Conservation (phyloP, 2,888 invertebrate genomes). For the Xestobium rufovillosum region DNA sequence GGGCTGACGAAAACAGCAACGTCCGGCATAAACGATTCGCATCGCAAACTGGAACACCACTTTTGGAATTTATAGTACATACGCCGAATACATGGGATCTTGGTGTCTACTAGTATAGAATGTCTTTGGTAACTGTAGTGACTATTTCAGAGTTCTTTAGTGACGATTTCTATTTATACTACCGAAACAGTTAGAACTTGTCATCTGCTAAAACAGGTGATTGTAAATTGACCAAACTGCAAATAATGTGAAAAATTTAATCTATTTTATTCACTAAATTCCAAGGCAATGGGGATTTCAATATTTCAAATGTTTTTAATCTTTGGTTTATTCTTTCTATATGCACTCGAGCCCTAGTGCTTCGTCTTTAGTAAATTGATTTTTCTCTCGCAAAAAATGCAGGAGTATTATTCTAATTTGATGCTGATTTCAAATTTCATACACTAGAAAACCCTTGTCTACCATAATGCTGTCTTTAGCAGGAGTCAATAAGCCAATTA, state of each 20-base stretch:
- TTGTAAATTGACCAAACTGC: constrained; percentile 7
- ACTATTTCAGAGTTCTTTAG: too few relatives aligned
- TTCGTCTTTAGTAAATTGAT: constrained; percentile 9
- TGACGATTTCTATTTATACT: too few relatives aligned
- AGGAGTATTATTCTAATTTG: neutral
- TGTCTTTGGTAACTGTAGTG: too few relatives aligned
- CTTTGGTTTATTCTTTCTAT: constrained; percentile 10
- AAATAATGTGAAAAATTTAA: constrained; percentile 6
- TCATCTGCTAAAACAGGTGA: too few relatives aligned
- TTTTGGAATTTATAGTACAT: too few relatives aligned
- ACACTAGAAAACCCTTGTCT: constrained; percentile 1
- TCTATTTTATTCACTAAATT: neutral
- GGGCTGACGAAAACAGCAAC: too few relatives aligned
- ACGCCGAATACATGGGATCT: too few relatives aligned
- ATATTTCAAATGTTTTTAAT: constrained; percentile 9
- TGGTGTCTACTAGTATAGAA: too few relatives aligned
- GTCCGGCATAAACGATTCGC: too few relatives aligned
- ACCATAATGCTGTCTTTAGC: neutral
- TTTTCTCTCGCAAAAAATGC: constrained; percentile 1
- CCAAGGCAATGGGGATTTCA: constrained; percentile 2
- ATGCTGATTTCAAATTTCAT: neutral
- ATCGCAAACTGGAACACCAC: too few relatives aligned
- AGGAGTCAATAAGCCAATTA: neutral
- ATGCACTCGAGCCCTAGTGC: constrained; percentile 10
- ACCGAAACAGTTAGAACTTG: too few relatives aligned